Percentiles rank a stretch among this genome's conserved stretches.
phyloP scores from a whole-genome alignment of 2,797 vertebrate genomes.

The Taeniopygia guttata region DNA sequence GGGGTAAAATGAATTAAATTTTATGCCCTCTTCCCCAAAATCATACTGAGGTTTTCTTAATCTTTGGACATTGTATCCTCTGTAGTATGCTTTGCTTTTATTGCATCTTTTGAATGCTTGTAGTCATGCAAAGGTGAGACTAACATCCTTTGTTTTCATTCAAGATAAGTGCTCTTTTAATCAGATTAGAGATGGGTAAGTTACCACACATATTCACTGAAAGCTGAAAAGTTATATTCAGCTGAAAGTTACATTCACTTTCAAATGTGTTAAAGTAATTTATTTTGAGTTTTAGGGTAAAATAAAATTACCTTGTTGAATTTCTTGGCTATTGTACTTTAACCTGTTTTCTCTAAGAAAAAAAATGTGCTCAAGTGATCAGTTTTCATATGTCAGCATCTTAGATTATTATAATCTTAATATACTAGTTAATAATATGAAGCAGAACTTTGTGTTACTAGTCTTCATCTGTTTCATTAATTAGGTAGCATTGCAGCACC shows the following conservation, averaged over 20 bases:
- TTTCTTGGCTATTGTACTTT: not conserved
- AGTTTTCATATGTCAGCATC: not conserved
- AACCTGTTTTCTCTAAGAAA: not conserved
- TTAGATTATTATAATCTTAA: not conserved
- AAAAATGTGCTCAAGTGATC: not conserved
- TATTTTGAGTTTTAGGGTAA: not conserved
- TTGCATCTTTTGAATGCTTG: not conserved
- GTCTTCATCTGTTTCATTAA: not conserved
- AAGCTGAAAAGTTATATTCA: not conserved
- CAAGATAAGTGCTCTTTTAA: not conserved
- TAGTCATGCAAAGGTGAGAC: not conserved
- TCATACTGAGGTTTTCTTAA: not conserved
- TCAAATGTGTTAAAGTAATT: not conserved
- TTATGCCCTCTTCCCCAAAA: not conserved
- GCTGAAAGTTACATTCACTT: not conserved
- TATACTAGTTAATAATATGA: not conserved
- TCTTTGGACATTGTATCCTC: not conserved
- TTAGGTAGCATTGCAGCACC: not conserved
- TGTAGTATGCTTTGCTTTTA: not conserved
- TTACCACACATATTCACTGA: not conserved
- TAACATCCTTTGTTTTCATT: not conserved
- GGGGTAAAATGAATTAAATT: conserved; percentile 16
- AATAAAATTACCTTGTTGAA: not conserved
- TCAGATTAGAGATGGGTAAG: not conserved
- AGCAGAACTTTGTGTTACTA: not conserved